Base-by-base conservation (phyloP, 2,113 vertebrate genomes). In the Sigmodon hispidus region DNA sequence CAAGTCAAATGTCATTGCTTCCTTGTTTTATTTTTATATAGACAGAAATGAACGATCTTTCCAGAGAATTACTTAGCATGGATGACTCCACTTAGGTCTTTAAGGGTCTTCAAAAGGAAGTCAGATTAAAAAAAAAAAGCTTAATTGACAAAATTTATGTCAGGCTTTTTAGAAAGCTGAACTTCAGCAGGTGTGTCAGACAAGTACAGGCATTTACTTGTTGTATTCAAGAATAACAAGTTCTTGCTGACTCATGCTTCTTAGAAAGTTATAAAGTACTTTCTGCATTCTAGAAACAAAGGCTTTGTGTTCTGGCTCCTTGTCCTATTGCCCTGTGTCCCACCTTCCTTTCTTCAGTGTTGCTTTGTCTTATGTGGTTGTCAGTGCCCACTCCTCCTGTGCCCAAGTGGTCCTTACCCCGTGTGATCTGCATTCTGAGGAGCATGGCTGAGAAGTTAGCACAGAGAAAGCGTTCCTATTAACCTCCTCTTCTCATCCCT, bases 41-140 rank as follows among this genome's bases (percentile, higher is more conserved):
- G 55, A 76, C 52, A 70, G 59, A 52, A 91, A 24, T 48, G 61
- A 86, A 48, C 40, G 40, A 22, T 90, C 76, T 92, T 96, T 29
- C 22, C 57, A 87, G 50, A 92, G 70, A 90, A 87, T 84, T 84
- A 40, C 19, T 84, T 85, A 85, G 52, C 87, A 65, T 80, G 83
- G 75, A 76, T 70, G 50, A 92, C 69, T 90, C 69, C 79, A 96
- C 21, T 63, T 76, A 52, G 36, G 7, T 81, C 48, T 85, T 57
- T 89, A 21, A 83, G 63, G 59, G 45, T 69, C 29, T 63, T 45
- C 57, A 65, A 61, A 85, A 81, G 80, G 59, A 90, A 86, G 69
- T 65, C 75, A 92, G 83, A 55, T 67, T 77, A 86, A 79, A 92
- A 94, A 88, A 81, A 86, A 79, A 92, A 94, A 88, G 48, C 70